These are phyloP conservation scores for Phaenicophaeus curvirostris DNA, from an alignment of 2,797 vertebrate genomes.

Conservation along the genomic window DNA sequence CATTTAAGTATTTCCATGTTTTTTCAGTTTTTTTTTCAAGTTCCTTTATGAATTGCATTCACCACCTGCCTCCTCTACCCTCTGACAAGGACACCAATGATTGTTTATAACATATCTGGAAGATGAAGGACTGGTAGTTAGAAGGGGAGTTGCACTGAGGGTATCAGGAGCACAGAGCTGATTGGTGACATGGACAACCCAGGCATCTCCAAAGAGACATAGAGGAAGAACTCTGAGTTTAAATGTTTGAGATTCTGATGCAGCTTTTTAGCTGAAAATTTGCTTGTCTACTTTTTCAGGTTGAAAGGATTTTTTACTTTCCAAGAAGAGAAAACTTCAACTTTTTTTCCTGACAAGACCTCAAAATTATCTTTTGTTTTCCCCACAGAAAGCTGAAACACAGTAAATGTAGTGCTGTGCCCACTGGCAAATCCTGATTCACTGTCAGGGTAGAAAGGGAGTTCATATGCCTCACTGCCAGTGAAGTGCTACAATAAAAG, in stretches of 20 bases:
- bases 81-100: not conserved
- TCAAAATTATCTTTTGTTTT: not conserved
- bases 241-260: not conserved
- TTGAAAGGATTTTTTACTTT: not conserved
- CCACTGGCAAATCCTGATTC: not conserved
- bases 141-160: not conserved
- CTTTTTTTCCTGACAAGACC: not conserved
- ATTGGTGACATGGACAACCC: not conserved
- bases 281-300: not conserved
- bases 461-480: not conserved
- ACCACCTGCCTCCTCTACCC: not conserved
- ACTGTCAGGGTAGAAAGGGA: not conserved
- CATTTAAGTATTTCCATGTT: not conserved
- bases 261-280: not conserved
- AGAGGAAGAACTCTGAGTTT: not conserved
- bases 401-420: not conserved
- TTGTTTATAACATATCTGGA: not conserved
- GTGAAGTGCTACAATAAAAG: not conserved
- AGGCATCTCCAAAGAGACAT: not conserved
- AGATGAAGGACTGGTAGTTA: not conserved
- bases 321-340: not conserved
- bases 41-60: not conserved
- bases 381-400: not conserved
- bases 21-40: not conserved
- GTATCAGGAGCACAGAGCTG: not conserved